phyloP scores from a whole-genome alignment of 92 coral and sea anemone species.

The Umimayanthus chanpuru region DNA sequence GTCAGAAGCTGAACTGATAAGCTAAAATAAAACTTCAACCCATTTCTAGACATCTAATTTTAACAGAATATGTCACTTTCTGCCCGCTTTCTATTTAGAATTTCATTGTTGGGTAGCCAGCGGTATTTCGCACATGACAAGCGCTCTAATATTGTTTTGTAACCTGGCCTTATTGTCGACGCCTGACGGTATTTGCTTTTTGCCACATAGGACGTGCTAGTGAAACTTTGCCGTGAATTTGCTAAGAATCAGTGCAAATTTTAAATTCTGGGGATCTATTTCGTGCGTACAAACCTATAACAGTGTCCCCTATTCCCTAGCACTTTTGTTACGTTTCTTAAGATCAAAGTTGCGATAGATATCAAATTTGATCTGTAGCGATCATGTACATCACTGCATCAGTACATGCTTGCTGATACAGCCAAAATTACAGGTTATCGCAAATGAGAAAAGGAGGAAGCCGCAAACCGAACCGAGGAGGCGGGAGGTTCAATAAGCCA shows the following conservation, averaged over 20 bases:
- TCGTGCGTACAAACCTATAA: neutral
- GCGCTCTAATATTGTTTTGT: neutral
- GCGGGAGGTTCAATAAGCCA: constrained; percentile 69
- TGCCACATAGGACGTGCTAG: constrained; percentile 24
- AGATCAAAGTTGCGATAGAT: no score
- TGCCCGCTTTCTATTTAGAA: neutral
- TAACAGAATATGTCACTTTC: neutral
- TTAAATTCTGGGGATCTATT: neutral
- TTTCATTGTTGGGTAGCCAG: neutral
- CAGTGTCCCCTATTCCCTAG: no score
- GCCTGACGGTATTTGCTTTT: constrained; percentile 25
- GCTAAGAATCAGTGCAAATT: neutral
- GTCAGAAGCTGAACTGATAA: constrained; percentile 12
- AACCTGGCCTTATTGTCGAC: neutral
- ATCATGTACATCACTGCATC: no score
- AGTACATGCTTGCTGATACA: no score
- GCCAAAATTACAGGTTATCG: neutral
- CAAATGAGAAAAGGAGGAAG: constrained; percentile 32
- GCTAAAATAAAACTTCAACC: constrained; percentile 14
- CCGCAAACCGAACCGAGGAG: constrained; percentile 70
- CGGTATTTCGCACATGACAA: neutral
- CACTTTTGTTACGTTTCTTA: neutral
- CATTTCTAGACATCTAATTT: constrained; percentile 59
- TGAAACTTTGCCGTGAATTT: neutral
- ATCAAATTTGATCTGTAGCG: no score